These are phyloP conservation scores for Peromyscus polionotus DNA, from an alignment of 2,113 vertebrate species.

Conservation along the genomic window DNA sequence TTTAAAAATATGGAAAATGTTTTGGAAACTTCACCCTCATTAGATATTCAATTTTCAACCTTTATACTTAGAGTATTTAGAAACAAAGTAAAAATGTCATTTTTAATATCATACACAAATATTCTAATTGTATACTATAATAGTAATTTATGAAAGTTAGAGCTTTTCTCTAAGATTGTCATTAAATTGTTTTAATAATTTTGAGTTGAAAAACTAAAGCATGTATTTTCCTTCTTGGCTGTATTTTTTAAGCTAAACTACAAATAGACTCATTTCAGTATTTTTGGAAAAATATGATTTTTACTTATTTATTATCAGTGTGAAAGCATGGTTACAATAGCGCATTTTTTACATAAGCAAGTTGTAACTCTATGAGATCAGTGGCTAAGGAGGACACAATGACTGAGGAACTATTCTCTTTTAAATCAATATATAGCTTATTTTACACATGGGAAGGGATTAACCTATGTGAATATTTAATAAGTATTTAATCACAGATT, in stretches of 20 bases:
- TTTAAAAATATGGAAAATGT: neutral
- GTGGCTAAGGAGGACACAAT: neutral
- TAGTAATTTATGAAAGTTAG: neutral
- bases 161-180: neutral
- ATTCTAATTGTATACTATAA: neutral
- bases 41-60: conserved; percentile 30
- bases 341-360: neutral
- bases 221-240: neutral
- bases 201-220: conserved; percentile 20
- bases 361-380: neutral
- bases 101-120: neutral
- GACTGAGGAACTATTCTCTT: neutral
- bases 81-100: neutral
- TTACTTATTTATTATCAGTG: neutral
- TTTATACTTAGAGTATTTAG: conserved; percentile 27
- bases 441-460: neutral
- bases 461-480: neutral
- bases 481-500: neutral
- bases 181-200: conserved; percentile 47
- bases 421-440: neutral
- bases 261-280: neutral
- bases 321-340: neutral
- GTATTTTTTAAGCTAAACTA: neutral
- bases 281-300: neutral
- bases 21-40: neutral